A percentile compares a stretch with the other conserved stretches of the same genome.
Evolutionary conservation across 2,888 invertebrate species (phyloP).

Genomic region (Esperia sulphurella): DNA sequence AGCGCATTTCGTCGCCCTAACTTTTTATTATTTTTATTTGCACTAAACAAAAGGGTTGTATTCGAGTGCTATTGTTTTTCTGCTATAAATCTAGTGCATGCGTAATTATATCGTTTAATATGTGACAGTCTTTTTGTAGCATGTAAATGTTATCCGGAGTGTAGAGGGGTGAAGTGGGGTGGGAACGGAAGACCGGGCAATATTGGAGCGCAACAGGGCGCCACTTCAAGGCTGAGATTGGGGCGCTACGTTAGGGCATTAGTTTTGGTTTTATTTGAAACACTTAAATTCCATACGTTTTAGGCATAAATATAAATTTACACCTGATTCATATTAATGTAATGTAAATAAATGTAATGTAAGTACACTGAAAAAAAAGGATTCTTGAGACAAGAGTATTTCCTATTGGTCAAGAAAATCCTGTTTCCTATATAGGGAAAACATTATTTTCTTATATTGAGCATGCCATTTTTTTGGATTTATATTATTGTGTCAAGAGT

Average conservation of each 20-base stretch:
- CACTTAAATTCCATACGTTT: neutral
- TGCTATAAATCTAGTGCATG: slow-evolving; percentile 71
- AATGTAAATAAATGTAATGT: no score
- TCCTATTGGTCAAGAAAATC: no score
- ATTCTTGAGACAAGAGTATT: no score
- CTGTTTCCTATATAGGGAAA: no score
- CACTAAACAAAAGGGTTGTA: slow-evolving; percentile 61
- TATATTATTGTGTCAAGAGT: no score
- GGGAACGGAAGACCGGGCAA: slow-evolving; percentile 52
- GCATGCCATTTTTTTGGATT: no score
- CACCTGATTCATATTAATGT: no score
- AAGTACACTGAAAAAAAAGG: no score
- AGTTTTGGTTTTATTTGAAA: slow-evolving; percentile 21
- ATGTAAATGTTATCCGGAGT: slow-evolving; percentile 63
- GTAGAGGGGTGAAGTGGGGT: slow-evolving; percentile 59
- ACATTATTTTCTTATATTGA: no score
- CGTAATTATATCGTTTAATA: slow-evolving; percentile 73
- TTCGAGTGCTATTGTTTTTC: slow-evolving; percentile 63
- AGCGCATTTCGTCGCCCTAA: slow-evolving; percentile 45
- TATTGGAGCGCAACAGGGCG: slow-evolving; percentile 62
- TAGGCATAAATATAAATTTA: no score
- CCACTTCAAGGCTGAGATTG: slow-evolving; percentile 47
- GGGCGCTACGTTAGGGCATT: slow-evolving; percentile 30
- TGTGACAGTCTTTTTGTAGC: slow-evolving; percentile 73
- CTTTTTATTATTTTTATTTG: slow-evolving; percentile 20